Evolutionary conservation across 2,888 invertebrate species (phyloP), one percentile per base, ranked within the genome.

Genomic region (Melanargia galathea): DNA sequence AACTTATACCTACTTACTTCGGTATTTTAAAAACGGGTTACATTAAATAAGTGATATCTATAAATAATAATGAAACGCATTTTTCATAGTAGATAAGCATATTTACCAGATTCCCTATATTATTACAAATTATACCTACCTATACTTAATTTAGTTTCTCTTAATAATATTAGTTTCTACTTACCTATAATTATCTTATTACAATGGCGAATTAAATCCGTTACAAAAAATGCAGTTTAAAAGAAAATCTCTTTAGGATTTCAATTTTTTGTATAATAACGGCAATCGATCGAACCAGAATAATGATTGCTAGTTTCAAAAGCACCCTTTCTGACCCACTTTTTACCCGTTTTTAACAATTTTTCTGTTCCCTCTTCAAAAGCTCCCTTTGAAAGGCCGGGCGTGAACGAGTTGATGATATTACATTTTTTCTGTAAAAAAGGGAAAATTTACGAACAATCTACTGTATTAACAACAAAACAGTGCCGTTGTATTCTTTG

Each of bases 351-450:
- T 90, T 88, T 89, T 86, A 86, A 87, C 83, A 86, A 86, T 86
- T 89, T 86, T 86, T 83, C 78, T 75, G 75, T 82, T 86, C 87
- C 85, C 90, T 87, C 86, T 87, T 84, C 84, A 85, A 87, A 80
- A 81, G 82, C 77, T 86, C 86, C 86, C 84, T 86, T 91, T 89
- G 84, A 91, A 91, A 87, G 75, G 72, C 86, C 91, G 90, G 91
- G 91, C 91, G 91, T 91, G 91, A 91, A 91, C 91, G 91, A 91
- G 91, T 91, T 91, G 91, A 91, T 91, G 90, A 91, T 91, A 91
- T 91, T 91, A 91, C 86, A 83, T 87, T 90, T 91, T 87, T 89
- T 87, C 75, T 54, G 20, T 54, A 76, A 75, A 82, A 83, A 87
- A 86, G 82, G 66, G 63, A 66, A 81, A 90, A 90, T 88, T 89